Conservation (phyloP, 92 coral and sea anemone species). For the Zoanthus sociatus region DNA sequence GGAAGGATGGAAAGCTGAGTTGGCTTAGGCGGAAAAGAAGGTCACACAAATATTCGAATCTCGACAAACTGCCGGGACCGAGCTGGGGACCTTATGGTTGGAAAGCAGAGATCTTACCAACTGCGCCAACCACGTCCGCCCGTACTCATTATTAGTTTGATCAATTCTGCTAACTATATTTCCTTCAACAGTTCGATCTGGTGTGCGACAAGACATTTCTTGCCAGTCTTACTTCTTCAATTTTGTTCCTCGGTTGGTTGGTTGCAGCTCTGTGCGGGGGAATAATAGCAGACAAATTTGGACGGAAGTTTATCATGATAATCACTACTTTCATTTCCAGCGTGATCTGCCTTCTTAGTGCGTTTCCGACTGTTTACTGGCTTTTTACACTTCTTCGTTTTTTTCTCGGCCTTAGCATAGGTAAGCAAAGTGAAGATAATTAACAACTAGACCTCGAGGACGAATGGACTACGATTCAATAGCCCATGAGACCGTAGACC, state of each 20-base stretch:
- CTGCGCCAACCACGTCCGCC: no score
- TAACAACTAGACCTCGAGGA: no score
- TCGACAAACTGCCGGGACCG: no score
- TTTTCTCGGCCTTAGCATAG: conserved; percentile 76
- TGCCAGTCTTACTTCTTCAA: no score
- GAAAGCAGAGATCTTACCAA: no score
- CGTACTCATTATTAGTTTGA: not conserved
- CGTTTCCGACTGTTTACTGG: conserved; percentile 80
- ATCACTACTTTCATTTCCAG: conserved; percentile 17
- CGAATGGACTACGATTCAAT: no score
- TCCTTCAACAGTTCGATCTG: not conserved
- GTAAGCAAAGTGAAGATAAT: conserved; percentile 48
- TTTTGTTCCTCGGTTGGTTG: no score
- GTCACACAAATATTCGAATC: no score
- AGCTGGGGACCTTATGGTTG: no score
- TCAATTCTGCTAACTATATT: not conserved
- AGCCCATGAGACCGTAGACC: no score
- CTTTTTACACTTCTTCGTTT: conserved; percentile 76
- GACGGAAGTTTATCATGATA: conserved; percentile 55
- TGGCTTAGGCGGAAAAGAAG: no score
- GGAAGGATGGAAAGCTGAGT: no score
- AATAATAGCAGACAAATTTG: conserved; percentile 80
- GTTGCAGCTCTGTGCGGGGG: conserved; percentile 42
- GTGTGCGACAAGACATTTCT: not conserved
- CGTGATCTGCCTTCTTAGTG: conserved; percentile 66